Evolutionary conservation across 2,797 vertebrate genomes (phyloP), one percentile per base, ranked within the genome.

Genomic region (Lagodon rhomboides): DNA sequence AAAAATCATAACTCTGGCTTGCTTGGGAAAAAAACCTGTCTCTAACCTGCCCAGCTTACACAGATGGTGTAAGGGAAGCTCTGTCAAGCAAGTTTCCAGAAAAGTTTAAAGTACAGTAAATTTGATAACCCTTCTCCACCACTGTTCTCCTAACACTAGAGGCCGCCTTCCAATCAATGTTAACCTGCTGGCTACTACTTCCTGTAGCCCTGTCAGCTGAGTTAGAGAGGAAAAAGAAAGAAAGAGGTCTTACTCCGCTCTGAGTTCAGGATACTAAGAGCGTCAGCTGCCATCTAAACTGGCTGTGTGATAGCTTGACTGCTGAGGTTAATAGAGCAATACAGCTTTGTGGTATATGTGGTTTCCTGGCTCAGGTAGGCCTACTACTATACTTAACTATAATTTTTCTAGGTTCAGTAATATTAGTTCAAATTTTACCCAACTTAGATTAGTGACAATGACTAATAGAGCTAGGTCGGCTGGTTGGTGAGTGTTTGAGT

Each of bases 121-220:
- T 27, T 27, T 27, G 27, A 27, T 27, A 12, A 58, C 6, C 2
- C 46, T 34, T 23, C 3, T 67, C 2, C 34, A 5, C n/a, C 12
- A 12, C 7, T 66, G 4, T 11, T 64, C 9, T 51, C 17, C 50
- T 1, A 9, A 25, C 83, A 74, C 59, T 53, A 84, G 87, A 83
- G 63, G 85, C 15, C 83, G 75, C 79, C 49, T 65, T 50, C 25
- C 25, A 23, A 3, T 58, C 11, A 2, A 4, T 43, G 2, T 9
- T 22, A 9, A 12, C 20, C 27, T 16, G 20, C 7, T 17, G 23
- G 22, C 12, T 3, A 6, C 20, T 46, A 73, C 82, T 87, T 89
- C 80, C 85, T 46, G 86, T 43, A 38, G 34, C 15, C 2, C 16
- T 22, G 65, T 88, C 80, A 88, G 58, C 51, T 77, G 62, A 68